These are phyloP conservation scores for Notamacropus eugenii DNA, from an alignment of 2,797 vertebrate species.

Conservation along the genomic window DNA sequence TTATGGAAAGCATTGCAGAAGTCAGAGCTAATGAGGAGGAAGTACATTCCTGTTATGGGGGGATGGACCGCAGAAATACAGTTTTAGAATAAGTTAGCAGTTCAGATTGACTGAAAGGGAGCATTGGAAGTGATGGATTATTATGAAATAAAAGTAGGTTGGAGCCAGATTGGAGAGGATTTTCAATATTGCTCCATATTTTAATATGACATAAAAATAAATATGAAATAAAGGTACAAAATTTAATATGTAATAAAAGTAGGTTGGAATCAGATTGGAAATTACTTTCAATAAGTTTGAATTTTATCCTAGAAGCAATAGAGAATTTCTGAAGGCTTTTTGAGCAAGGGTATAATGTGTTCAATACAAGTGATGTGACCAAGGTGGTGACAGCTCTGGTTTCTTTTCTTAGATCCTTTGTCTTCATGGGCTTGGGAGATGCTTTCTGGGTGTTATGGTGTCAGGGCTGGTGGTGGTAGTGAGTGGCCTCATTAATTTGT, in stretches of 20 bases:
- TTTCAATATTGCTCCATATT: background rate
- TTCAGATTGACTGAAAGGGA: background rate
- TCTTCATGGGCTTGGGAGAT: background rate
- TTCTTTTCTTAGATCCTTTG: accelerated
- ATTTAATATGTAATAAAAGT: background rate
- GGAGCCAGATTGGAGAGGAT: background rate
- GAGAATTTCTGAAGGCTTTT: background rate
- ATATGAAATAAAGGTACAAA: background rate
- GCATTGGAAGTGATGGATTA: background rate
- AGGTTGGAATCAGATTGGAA: background rate
- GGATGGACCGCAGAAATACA: background rate
- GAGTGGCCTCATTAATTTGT: accelerated
- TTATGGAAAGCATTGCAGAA: background rate
- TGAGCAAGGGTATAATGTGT: background rate
- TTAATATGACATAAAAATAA: background rate
- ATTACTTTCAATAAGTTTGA: background rate
- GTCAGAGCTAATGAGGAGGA: background rate
- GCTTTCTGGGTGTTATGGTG: accelerated
- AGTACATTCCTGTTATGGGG: background rate
- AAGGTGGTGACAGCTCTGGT: background rate
- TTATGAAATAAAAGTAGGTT: background rate
- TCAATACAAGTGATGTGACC: background rate
- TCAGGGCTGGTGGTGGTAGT: background rate
- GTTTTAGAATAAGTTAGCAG: background rate
- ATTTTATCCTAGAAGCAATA: background rate